A percentile compares a stretch with the other conserved stretches of the same genome.
Conservation (phyloP, 2,888 invertebrate species). For the Lithophane leautieri region DNA sequence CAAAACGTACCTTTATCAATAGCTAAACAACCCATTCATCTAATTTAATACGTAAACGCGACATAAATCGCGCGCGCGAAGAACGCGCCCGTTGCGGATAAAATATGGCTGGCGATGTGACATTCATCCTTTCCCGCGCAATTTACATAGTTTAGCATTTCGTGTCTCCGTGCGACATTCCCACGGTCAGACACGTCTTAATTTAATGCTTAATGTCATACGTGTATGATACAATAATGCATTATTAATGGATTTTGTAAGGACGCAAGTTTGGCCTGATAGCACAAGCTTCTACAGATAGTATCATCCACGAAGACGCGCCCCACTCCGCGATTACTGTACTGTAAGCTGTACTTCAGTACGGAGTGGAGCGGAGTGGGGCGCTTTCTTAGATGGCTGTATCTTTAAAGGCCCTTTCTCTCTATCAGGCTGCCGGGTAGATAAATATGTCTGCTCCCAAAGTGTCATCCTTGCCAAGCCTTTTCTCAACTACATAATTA, state of each 20-base stretch:
- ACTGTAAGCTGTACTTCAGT: too few relatives aligned
- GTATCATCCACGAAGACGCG: too few relatives aligned
- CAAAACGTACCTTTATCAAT: constrained; percentile 60
- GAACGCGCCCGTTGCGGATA: constrained; percentile 66
- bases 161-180: constrained; percentile 69
- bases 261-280: background rate
- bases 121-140: constrained; percentile 79
- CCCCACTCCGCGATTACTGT: too few relatives aligned
- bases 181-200: constrained; percentile 72
- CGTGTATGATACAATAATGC: constrained; percentile 24
- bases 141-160: constrained; percentile 77
- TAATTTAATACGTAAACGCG: constrained; percentile 72
- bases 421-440: background rate
- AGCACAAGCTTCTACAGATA: background rate
- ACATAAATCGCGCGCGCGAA: constrained; percentile 70
- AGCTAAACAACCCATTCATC: constrained; percentile 71
- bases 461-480: background rate
- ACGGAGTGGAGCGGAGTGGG: too few relatives aligned
- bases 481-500: too few relatives aligned
- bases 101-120: constrained; percentile 74
- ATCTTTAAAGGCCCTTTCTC: background rate
- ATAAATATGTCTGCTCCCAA: background rate
- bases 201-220: constrained; percentile 60
- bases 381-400: too few relatives aligned
- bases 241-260: constrained; percentile 10